A percentile compares a stretch with the other conserved stretches of the same genome.
Evolutionary conservation across 2,888 invertebrate species (phyloP).

Genomic region (Thumatha senex): DNA sequence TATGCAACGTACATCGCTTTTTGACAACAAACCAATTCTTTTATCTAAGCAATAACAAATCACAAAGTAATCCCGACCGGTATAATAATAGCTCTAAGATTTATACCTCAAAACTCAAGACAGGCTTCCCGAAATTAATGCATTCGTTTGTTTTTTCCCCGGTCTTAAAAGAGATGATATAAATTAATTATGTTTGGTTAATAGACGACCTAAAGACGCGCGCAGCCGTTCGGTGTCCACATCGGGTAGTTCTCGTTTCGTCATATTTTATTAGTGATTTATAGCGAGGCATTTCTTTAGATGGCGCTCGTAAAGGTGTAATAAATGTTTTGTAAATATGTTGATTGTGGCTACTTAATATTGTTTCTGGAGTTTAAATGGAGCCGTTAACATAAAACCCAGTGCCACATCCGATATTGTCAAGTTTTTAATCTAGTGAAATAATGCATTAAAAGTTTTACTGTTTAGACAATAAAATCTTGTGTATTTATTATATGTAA

Average conservation of each 20-base stretch:
- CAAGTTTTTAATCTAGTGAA: conserved; percentile 4
- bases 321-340: conserved; percentile 12
- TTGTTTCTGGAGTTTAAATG: conserved; percentile 12
- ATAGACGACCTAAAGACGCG: conserved; percentile 45
- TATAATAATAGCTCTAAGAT: conserved; percentile 56
- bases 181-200: conserved; percentile 78
- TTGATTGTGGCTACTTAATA: conserved; percentile 10
- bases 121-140: conserved; percentile 58
- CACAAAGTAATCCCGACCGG: conserved; percentile 52
- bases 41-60: conserved; percentile 50
- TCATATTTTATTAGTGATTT: conserved; percentile 34
- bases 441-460: conserved; percentile 1
- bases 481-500: conserved; percentile 2
- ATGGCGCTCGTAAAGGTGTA: conserved; percentile 11
- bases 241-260: conserved; percentile 28
- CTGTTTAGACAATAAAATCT: not conserved
- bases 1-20: conserved; percentile 27
- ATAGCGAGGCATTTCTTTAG: conserved; percentile 13
- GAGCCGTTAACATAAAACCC: conserved; percentile 14
- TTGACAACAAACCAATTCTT: conserved; percentile 41
- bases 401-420: conserved; percentile 17
- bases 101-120: conserved; percentile 30
- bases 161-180: conserved; percentile 46
- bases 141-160: conserved; percentile 44
- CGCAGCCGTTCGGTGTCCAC: conserved; percentile 31